A percentile compares a stretch with the other conserved stretches of the same genome.
Conservation (phyloP, 2,888 invertebrate species). For the Chromoteleia sp. region DNA sequence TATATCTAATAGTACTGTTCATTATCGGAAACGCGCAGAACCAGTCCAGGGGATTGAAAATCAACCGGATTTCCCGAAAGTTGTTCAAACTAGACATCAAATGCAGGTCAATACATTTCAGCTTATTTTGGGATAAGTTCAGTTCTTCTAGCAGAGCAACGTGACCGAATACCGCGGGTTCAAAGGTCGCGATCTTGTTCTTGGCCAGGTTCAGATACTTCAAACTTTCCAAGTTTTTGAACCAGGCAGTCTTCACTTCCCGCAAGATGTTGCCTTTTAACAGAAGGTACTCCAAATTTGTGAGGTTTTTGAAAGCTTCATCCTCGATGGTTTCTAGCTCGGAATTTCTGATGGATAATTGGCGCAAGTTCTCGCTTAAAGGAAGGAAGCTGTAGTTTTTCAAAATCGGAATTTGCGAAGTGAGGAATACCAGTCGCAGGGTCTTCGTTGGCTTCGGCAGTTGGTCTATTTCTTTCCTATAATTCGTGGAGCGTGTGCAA, state of each 20-base stretch:
- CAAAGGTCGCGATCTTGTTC: neutral
- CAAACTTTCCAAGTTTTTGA: conserved; percentile 5
- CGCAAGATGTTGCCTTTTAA: conserved; percentile 1
- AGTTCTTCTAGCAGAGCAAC: conserved; percentile 4
- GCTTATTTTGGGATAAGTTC: conserved; percentile 8
- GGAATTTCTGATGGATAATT: neutral
- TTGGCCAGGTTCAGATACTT: neutral
- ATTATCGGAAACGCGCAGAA: conserved; percentile 9
- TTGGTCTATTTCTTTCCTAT: conserved; percentile 4
- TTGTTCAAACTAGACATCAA: neutral
- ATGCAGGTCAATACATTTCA: conserved; percentile 11
- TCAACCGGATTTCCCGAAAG: neutral
- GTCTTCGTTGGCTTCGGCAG: neutral
- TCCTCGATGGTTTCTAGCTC: conserved; percentile 12
- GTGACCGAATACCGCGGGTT: neutral
- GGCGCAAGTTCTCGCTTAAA: neutral
- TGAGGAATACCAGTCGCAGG: neutral
- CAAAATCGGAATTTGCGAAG: conserved; percentile 15
- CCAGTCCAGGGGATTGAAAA: conserved; percentile 24
- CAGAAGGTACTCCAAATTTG: conserved; percentile 1
- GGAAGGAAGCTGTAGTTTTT: neutral
- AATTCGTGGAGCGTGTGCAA: conserved; percentile 13
- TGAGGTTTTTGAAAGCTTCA: conserved; percentile 16
- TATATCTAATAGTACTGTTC: conserved; percentile 8
- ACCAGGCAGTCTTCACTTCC: conserved; percentile 19